Conservation (phyloP, 92 coral and sea anemone genomes). For the Metridium senile region DNA sequence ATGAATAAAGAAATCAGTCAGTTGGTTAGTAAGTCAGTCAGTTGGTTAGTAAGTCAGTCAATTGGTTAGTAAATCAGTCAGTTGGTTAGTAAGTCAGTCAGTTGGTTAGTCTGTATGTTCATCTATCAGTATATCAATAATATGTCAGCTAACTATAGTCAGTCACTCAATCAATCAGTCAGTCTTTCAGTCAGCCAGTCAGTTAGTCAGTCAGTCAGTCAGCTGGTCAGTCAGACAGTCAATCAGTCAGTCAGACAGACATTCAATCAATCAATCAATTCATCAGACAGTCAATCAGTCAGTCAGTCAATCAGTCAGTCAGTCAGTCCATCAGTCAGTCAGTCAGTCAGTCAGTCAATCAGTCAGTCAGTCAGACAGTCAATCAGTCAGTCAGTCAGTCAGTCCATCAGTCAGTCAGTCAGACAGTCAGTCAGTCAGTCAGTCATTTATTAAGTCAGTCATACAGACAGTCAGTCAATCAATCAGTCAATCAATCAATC, state of each 20-base stretch:
- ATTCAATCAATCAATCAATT: neutral
- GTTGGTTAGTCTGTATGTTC: neutral
- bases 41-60: neutral
- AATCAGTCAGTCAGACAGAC: neutral
- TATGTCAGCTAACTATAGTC: no score
- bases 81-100: neutral
- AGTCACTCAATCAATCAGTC: slow-evolving; percentile 1
- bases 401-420: neutral
- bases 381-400: neutral
- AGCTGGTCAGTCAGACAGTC: slow-evolving; percentile 21
- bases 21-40: neutral
- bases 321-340: neutral
- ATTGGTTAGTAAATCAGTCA: neutral
- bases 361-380: neutral
- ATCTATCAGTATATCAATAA: neutral
- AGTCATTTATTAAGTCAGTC: slow-evolving; percentile 30
- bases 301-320: neutral
- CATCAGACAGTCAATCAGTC: neutral
- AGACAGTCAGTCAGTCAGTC: neutral
- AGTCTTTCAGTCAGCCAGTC: neutral
- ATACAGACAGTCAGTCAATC: neutral
- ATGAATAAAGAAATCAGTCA: neutral
- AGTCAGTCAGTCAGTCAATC: neutral
- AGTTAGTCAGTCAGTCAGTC: neutral
- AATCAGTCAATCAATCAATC: neutral